A percentile compares a stretch with the other conserved stretches of the same genome.
These are phyloP conservation scores for Samia ricini DNA, from an alignment of 1,140 invertebrate genomes.

Conservation along the genomic window DNA sequence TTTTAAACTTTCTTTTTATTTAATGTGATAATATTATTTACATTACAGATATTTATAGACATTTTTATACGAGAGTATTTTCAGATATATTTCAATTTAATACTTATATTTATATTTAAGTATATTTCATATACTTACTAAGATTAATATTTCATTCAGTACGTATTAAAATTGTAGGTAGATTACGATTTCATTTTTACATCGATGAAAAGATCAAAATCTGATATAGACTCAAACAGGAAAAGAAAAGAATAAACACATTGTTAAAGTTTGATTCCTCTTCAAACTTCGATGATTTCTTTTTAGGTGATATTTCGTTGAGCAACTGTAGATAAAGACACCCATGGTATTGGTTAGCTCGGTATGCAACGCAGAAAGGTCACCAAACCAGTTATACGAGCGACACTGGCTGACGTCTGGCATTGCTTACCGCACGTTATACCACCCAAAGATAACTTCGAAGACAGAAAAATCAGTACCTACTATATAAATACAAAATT, in stretches of 20 bases:
- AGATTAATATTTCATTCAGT: too few species aligned
- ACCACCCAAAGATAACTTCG: conserved; percentile 24
- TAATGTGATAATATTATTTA: too few species aligned
- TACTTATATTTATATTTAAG: too few species aligned
- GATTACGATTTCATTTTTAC: too few species aligned
- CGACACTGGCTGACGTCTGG: conserved; percentile 37
- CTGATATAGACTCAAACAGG: not conserved
- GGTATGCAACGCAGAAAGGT: conserved; percentile 47
- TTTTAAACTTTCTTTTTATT: too few species aligned
- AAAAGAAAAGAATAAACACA: not conserved
- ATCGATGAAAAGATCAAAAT: too few species aligned
- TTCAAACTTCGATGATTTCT: not conserved
- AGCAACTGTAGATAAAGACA: conserved; percentile 20
- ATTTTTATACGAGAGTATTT: too few species aligned
- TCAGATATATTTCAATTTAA: too few species aligned
- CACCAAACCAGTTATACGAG: conserved; percentile 58
- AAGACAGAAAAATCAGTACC: not conserved
- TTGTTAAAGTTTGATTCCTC: not conserved
- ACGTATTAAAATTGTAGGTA: too few species aligned
- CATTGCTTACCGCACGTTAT: conserved; percentile 23
- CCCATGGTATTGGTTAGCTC: conserved; percentile 25
- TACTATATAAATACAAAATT: not conserved
- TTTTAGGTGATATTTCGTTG: conserved; percentile 2
- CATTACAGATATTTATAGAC: too few species aligned
- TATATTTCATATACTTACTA: too few species aligned